Evolutionary conservation across 2,113 vertebrate genomes (phyloP), one percentile per base, ranked within the genome.

Genomic region (Calyptommatus sinebrachiatus): DNA sequence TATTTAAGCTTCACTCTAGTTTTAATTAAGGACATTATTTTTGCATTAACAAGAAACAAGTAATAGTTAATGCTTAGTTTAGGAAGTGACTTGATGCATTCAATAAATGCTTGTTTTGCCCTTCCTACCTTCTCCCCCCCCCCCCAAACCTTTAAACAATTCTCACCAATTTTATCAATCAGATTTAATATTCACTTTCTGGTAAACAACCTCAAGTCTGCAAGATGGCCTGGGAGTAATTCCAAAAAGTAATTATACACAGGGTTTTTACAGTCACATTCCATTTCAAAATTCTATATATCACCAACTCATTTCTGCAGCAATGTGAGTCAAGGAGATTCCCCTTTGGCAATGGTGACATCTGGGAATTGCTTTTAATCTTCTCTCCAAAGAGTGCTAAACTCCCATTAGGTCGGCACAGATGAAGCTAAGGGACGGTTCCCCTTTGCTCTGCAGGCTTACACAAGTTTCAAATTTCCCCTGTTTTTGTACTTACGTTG

Each of bases 101-200:
- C 53, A 73, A 77, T 83, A 80, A 91, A 88, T 81, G 87, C 63
- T 14, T n/a, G n/a, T 35, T 22, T 28, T 57, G 53, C 53, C 53
- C 53, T 57, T 57, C 48, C 53, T 57, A 18, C 53, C 53, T 18
- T 16, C 12, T 18, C 53, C 53, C 5, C 53, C 14, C 11, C 53
- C 53, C 5, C 53, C 14, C 11, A 57, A 1, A 18, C 84, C 89
- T 90, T 89, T 88, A 89, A 91, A 73, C 86, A 81, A 71, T 76
- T 88, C 86, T 87, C 90, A 91, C 90, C 90, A 90, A 86, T 92
- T 57, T 93, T 93, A 91, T 92, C 92, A 90, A 86, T 93, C 91
- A 90, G 83, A 90, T 91, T 92, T 91, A 93, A 90, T 92, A 93
- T 91, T 88, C 86, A 89, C 88, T 93, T 89, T 92, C 88, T 88